Percentiles rank a stretch among this genome's conserved stretches.
Evolutionary conservation across 2,797 vertebrate genomes (phyloP).

Genomic region (Anabacerthia variegaticeps): DNA sequence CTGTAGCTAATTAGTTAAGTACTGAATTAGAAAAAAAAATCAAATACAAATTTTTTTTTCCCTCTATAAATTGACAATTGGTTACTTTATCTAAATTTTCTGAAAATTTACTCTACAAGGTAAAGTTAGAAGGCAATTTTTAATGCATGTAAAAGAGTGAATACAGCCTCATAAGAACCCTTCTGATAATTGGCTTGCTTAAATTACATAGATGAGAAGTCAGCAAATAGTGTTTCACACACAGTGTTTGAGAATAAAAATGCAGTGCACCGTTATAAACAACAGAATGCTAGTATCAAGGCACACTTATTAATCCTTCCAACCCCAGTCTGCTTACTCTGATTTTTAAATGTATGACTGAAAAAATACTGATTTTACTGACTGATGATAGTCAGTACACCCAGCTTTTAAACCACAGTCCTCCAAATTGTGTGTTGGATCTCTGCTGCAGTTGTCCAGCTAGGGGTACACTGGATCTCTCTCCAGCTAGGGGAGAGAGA

Average conservation of each 20-base stretch:
- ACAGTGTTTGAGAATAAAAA: neutral
- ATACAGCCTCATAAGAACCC: neutral
- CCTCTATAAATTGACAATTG: neutral
- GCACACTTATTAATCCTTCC: neutral
- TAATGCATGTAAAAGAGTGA: neutral
- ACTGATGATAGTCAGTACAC: neutral
- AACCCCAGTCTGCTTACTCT: neutral
- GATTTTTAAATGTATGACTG: neutral
- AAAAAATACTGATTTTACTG: neutral
- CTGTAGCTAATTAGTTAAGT: neutral
- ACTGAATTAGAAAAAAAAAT: neutral
- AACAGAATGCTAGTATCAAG: neutral
- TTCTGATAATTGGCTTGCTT: neutral
- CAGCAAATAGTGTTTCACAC: neutral
- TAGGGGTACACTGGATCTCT: neutral
- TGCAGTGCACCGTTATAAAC: neutral
- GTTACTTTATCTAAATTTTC: neutral
- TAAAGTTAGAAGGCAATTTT: neutral
- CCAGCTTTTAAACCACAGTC: neutral
- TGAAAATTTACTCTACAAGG: neutral
- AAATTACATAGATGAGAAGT: slow-evolving; percentile 6
- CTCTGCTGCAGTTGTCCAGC: neutral
- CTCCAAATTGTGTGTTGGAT: neutral
- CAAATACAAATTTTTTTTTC: neutral
- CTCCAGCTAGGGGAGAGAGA: neutral